Evolutionary conservation across 2,797 vertebrate genomes (phyloP), one percentile per base, ranked within the genome.

Genomic region (Sylvia borin): DNA sequence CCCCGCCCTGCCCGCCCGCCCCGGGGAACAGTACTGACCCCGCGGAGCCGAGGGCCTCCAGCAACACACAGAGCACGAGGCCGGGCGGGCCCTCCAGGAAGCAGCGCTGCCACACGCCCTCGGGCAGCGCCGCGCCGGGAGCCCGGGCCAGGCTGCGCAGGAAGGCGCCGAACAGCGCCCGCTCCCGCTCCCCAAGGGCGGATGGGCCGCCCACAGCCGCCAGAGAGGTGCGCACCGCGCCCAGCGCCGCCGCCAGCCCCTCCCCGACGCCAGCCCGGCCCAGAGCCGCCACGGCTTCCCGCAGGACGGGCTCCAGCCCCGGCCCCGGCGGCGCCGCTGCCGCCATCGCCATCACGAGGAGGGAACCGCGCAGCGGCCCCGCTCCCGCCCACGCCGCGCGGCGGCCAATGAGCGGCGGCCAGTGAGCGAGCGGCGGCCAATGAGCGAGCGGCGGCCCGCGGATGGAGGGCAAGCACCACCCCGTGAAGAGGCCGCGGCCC

Each of bases 301-400:
- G 26, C 48, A 92, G 10, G 0, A 25, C 24, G 3, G 8, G 6
- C 60, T 45, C 64, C 60, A 51, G 3, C 1, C 21, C 67, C 9
- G 11, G 9, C 13, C 4, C 24, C 11, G 7, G 13, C 4, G 1
- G 11, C 25, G 2, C 11, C 5, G 2, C 22, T 2, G 24, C 50
- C 29, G 79, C 91, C 89, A 91, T 92, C 93, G 88, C 89, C 1
- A 90, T 91, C 1, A 4, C 27, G 5, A 32, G 0, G 9, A 31
- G 3, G 4, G 14, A 0, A 26, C 4, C 3, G 4, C 10, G 19
- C 5, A 0, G 3, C 6, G 0, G 1, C 6, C 0, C 1, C 32
- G 0, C 78, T 34, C 8, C 32, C n/a, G 36, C 10, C 31, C 16
- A 31, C 45, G 29, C 25, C 0, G n/a, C 0, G 1, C 31, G 1